phyloP scores from a whole-genome alignment of 1,140 invertebrate genomes.

The Drosophila equinoxialis region DNA sequence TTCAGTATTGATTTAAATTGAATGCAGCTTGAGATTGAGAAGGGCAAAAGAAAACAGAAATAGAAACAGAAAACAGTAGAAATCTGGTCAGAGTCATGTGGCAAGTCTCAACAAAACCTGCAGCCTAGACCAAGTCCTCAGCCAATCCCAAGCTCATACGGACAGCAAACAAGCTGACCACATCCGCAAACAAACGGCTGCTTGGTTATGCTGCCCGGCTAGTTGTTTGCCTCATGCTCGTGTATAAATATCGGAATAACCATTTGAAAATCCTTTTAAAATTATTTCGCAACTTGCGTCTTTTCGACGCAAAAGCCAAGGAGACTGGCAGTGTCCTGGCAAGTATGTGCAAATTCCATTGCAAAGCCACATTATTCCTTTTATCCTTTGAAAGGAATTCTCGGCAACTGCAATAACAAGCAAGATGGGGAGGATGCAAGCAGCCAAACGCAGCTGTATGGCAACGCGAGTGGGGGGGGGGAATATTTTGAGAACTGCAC shows the following conservation, averaged over 20 bases:
- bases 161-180: conserved; percentile 69
- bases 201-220: conserved; percentile 32
- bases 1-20: conserved; percentile 71
- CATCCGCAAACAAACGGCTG: conserved; percentile 71
- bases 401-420: conserved; percentile 78
- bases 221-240: conserved; percentile 55
- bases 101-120: conserved; percentile 4
- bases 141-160: conserved; percentile 23
- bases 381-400: conserved; percentile 80
- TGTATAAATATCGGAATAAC: conserved; percentile 78
- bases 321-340: conserved; percentile 35
- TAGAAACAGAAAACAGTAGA: conserved; percentile 1
- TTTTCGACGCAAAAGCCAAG: conserved; percentile 68
- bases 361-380: conserved; percentile 81
- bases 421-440: conserved; percentile 29
- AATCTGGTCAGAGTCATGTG: conserved; percentile 3
- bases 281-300: conserved; percentile 79
- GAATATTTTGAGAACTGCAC: conserved; percentile 22
- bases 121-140: neutral
- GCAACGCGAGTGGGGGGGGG: neutral
- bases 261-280: conserved; percentile 79
- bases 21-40: conserved; percentile 57
- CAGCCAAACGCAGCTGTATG: conserved; percentile 3
- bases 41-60: conserved; percentile 18
- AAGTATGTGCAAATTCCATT: conserved; percentile 81